Conservation (phyloP, 2,888 invertebrate genomes). For the Rhagium mordax region DNA sequence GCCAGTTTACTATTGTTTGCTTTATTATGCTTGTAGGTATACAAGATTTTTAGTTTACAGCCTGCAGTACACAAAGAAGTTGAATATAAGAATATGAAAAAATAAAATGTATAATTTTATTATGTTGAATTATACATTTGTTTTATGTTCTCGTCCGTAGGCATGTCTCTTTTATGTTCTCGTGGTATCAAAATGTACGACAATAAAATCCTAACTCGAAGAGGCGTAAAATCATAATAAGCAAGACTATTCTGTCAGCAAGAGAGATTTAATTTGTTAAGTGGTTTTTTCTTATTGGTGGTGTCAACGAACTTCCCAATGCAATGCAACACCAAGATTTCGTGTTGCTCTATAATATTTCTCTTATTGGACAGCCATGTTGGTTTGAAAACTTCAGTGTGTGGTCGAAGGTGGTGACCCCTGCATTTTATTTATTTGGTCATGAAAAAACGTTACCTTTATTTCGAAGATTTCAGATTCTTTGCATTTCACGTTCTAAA, state of each 20-base stretch:
- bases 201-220: neutral
- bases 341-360: no score
- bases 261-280: neutral
- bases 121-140: neutral
- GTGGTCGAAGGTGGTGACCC: no score
- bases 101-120: neutral
- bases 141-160: neutral
- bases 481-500: no score
- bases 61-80: neutral
- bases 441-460: no score
- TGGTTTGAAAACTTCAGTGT: no score
- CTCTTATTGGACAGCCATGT: no score
- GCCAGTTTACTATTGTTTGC: conserved; percentile 33
- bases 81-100: neutral
- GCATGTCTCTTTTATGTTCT: neutral
- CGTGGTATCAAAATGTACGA: neutral
- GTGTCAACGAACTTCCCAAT: no score
- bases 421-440: no score
- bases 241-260: neutral
- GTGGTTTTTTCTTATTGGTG: neutral
- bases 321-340: no score
- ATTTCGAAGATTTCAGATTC: no score
- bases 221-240: neutral
- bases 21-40: conserved; percentile 25
- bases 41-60: neutral